Evolutionary conservation across 2,888 invertebrate genomes (phyloP), one percentile per base, ranked within the genome.

Genomic region (Lycocerus yunnanus): DNA sequence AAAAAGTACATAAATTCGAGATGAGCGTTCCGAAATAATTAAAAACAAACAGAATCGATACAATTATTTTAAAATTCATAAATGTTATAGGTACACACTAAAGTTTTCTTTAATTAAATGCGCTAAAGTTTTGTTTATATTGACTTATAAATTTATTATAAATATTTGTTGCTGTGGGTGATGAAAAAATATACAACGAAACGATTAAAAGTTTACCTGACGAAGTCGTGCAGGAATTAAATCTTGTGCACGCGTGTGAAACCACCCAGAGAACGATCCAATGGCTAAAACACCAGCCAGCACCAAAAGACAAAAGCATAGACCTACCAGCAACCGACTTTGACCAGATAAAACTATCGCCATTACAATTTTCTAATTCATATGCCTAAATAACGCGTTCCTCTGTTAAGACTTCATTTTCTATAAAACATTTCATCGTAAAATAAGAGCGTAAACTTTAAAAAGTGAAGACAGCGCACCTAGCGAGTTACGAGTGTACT

Each of bases 301-400:
- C 79, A 90, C 86, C 82, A 91, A 87, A 80, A 90, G 87, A 71
- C 89, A 87, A 80, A 91, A 88, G 81, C 87, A 87, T 82, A 91
- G 87, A 79, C 90, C 90, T 81, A 89, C 89, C 80, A 91, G 88
- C 82, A 91, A 84, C 78, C 90, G 86, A 88, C 90, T 88, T 90
- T 91, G 91, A 85, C 90, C 89, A 78, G 92, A 92, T 81, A 92
- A 88, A 83, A 92, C 91, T 90, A 92, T 91, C 80, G 92, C 91
- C 92, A 92, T 92, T 15, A 68, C 24, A 60, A 68, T 60, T 68
- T 68, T 59, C 72, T 58, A 68, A 68, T 21, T 58, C 68, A 43
- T 43, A 43, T 43, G 43, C n/a, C 43, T 43, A 43, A 43, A 43
- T 43, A 43, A n/a, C 43, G 43, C 43, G 43, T n/a, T 43, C n/a